Evolutionary conservation across 2,797 vertebrate species (phyloP).

Genomic region (Tamandua tetradactyla): DNA sequence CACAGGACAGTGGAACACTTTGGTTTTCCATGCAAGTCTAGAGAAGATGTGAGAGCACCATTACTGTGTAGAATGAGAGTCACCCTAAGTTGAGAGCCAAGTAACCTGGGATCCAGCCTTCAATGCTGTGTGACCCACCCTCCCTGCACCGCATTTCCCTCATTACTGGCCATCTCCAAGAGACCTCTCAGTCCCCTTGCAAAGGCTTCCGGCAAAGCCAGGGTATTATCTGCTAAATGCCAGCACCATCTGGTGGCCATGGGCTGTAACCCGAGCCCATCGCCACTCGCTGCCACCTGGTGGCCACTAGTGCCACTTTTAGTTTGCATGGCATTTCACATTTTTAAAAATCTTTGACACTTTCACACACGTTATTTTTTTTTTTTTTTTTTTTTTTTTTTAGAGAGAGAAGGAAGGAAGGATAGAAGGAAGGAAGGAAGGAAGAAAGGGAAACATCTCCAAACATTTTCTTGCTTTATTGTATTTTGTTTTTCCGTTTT

Average conservation of each 20-base stretch:
- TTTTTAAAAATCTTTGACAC: not conserved
- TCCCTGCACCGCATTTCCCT: not conserved
- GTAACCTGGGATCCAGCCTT: not conserved
- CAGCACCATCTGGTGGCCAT: slow-evolving; percentile 79
- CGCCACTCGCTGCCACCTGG: slow-evolving; percentile 67
- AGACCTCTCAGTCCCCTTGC: not conserved
- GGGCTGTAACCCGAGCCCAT: slow-evolving; percentile 46
- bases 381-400: no score
- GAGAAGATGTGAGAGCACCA: not conserved
- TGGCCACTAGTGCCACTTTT: slow-evolving; percentile 21
- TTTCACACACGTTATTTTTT: no score
- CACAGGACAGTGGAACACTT: not conserved
- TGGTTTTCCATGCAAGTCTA: not conserved
- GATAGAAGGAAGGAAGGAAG: no score
- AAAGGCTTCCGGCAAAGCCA: not conserved
- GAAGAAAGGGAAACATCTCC: no score
- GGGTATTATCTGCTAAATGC: slow-evolving; percentile 66
- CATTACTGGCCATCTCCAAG: not conserved
- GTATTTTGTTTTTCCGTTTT: no score
- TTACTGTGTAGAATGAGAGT: not conserved
- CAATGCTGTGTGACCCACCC: not conserved
- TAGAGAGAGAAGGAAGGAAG: no score
- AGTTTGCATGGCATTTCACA: not conserved
- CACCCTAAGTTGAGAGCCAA: not conserved
- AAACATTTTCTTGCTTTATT: no score